Evolutionary conservation across 2,113 vertebrate genomes (phyloP), one percentile per base, ranked within the genome.

Genomic region (Cheilinus undulatus): DNA sequence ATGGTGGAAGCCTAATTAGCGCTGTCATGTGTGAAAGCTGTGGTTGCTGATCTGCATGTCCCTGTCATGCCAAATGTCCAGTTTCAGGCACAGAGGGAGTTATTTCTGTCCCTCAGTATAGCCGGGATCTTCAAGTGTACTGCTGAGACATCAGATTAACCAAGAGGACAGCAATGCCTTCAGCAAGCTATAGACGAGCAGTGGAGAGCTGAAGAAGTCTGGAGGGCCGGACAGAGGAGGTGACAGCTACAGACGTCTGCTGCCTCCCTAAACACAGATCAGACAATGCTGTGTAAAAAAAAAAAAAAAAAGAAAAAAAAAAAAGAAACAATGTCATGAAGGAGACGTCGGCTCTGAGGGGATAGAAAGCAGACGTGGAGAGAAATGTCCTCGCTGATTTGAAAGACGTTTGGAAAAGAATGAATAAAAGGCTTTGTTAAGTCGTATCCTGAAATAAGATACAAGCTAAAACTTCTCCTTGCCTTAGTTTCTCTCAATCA

Each of bases 11-110:
- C 38, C 40, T 87, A 86, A 89, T 89, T 81, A 87, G 64, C 56
- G 52, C 57, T 84, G 86, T 77, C 88, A 85, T 76, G 76, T 80
- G 83, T 76, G 80, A 77, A 75, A n/a, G 24, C 57, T 30, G 24
- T 20, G 59, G 61, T 64, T 53, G 46, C 59, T 45, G 34, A 50
- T 62, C 42, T 40, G 46, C 30, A 3, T 46, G 36, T 86, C 53
- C 23, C 64, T 48, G 69, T 79, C 73, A 24, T 11, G 40, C 30
- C 59, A 26, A 34, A 68, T 27, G 66, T 83, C 60, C 57, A 57
- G 15, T 76, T 61, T 40, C 38, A 38, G 65, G 28, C 27, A 10
- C 59, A 75, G 11, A 19, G 7, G 53, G 34, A 58, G 69, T 63
- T 48, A 70, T 81, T 76, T 75, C 49, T 57, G 57, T 64, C 84